Conservation (phyloP, 2,797 vertebrate species). For the Adrianichthys oophorus region DNA sequence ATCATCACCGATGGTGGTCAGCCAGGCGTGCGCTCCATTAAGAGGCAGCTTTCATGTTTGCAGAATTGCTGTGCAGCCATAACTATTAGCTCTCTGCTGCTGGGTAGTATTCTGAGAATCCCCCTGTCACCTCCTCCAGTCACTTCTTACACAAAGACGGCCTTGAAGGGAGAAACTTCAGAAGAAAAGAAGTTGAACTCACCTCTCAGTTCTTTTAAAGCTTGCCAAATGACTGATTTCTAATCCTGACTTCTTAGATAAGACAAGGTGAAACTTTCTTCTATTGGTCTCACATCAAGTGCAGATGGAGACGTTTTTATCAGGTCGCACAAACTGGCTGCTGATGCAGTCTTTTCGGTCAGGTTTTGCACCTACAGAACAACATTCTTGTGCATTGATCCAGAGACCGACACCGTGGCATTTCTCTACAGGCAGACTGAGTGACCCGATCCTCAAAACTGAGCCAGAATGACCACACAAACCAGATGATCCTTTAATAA, state of each 20-base stretch:
- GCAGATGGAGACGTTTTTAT: not conserved
- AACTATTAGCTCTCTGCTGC: slow-evolving; percentile 26
- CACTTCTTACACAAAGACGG: slow-evolving; percentile 44
- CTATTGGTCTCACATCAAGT: not conserved
- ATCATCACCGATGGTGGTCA: slow-evolving; percentile 5
- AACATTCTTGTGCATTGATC: no score
- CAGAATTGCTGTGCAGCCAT: slow-evolving; percentile 12
- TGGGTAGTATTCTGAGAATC: slow-evolving; percentile 44
- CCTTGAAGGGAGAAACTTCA: slow-evolving; percentile 37
- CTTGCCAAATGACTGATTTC: not conserved
- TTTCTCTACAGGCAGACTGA: no score
- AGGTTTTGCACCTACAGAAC: no score
- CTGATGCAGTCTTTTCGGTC: no score
- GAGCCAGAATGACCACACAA: no score
- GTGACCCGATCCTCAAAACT: no score
- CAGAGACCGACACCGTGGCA: no score
- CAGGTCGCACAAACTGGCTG: slow-evolving; percentile 1
- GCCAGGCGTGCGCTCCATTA: not conserved
- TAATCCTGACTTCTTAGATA: not conserved
- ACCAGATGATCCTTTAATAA: no score
- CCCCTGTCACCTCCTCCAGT: slow-evolving; percentile 27
- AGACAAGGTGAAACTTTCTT: not conserved
- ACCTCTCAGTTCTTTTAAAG: not conserved
- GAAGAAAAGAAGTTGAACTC: not conserved
- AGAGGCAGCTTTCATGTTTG: slow-evolving; percentile 7